Base-by-base conservation (phyloP, 30 jellyfish, hydroid and myxozoan species). In the Cassiopea xamachana region DNA sequence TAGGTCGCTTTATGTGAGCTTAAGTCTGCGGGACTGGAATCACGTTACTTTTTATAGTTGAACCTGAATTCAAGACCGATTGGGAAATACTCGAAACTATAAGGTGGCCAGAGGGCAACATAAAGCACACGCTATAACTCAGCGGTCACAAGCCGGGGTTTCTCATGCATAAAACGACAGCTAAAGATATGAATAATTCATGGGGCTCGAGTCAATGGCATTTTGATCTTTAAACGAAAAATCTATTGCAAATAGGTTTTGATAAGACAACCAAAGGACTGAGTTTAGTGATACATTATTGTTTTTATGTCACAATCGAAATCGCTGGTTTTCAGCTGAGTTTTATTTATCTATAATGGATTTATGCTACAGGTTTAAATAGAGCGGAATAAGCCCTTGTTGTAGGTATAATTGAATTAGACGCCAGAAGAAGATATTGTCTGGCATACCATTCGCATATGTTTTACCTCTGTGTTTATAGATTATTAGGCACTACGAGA, bases 141-240 rank as follows among this genome's bases (percentile, higher is more conserved):
- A 10, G 50, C 50, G 51, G 81, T 51, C 51, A 73, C 51, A 39
- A 39, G 39, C 84, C 46, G 69, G 45, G 47, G 14, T 49, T 69
- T 59, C 45, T 59, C 69, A 46, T 46, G 69, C 47, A 46, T 51
- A 17, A 16, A 75, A 75, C 64, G 69, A 39, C 46, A 6, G 68
- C 6, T 5, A 64, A 14, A 64, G 74, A 4, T 27, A 64, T 75
- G 84, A 75, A 75, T 75, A 75, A 75, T 75, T 75, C 1, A 75
- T 75, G 2, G 46, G 62, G 69, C 84, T 75, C 62, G 70, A 75
- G 12, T 75, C 43, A 58, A 75, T 75, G 62, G 84, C 69, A 9
- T 82, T 82, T 68, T 82, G 90, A 82, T 82, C 90, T 67, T 82
- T 82, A 7, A 55, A 55, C 60, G 75, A 49, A 43, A 64, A 82